phyloP scores from a whole-genome alignment of 1,140 invertebrate species.

The Nixonia krombeini region DNA sequence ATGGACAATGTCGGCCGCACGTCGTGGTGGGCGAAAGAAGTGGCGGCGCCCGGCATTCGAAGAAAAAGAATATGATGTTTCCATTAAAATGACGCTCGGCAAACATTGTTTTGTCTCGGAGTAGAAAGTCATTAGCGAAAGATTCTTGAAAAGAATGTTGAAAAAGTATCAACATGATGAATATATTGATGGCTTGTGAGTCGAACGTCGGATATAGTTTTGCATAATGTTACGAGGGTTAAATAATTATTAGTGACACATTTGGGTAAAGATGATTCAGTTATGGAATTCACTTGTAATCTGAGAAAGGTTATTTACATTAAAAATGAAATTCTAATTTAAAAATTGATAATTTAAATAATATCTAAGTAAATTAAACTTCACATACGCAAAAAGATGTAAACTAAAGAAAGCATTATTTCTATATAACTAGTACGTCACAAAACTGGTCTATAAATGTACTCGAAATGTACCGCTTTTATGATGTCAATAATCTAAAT shows the following conservation, averaged over 20 bases:
- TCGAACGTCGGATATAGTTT: neutral
- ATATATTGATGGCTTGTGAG: neutral
- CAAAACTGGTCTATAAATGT: too few species aligned
- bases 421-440: too few species aligned
- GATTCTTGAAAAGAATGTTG: neutral
- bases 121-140: slow-evolving; percentile 5
- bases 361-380: too few species aligned
- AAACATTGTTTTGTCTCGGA: slow-evolving; percentile 10
- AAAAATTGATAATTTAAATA: too few species aligned
- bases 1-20: slow-evolving; percentile 70
- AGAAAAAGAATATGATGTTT: slow-evolving; percentile 38
- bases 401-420: too few species aligned
- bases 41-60: slow-evolving; percentile 65
- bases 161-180: slow-evolving; percentile 2
- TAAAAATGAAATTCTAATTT: neutral
- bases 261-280: too few species aligned
- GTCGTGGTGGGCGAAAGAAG: slow-evolving; percentile 72
- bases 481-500: too few species aligned
- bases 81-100: slow-evolving; percentile 18
- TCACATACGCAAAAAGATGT: too few species aligned
- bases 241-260: neutral
- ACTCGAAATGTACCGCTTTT: too few species aligned
- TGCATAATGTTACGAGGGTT: too few species aligned
- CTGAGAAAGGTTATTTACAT: too few species aligned
- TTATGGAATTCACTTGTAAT: too few species aligned